Evolutionary conservation across 2,113 vertebrate genomes (phyloP).

Genomic region (Phrynosoma platyrhinos): DNA sequence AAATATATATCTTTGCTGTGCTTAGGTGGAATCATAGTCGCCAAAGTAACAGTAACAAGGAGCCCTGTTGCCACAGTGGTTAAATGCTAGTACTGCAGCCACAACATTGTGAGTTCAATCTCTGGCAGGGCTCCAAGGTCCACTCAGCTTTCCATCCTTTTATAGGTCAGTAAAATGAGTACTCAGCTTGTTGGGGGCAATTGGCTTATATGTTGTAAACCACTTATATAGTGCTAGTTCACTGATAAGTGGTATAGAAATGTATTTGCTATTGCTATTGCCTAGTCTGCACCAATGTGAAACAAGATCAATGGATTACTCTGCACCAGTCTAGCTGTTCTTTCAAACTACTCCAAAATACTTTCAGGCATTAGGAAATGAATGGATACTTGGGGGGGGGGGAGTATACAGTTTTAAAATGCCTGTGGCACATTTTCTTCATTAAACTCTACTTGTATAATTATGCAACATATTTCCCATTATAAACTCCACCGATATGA

Average conservation of each 20-base stretch:
- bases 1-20: slow-evolving; percentile 29
- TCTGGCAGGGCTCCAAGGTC: too few species aligned
- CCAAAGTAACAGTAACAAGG: slow-evolving; percentile 14
- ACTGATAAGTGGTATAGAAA: too few species aligned
- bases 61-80: too few species aligned
- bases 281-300: slow-evolving; percentile 43
- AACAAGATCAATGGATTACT: slow-evolving; percentile 62
- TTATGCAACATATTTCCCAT: not conserved
- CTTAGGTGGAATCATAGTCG: not conserved
- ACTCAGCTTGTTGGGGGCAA: too few species aligned
- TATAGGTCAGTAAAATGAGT: too few species aligned
- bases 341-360: slow-evolving; percentile 33
- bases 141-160: too few species aligned
- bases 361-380: slow-evolving; percentile 45
- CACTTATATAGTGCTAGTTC: too few species aligned
- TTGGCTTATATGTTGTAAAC: too few species aligned
- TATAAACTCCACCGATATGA: not conserved
- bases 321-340: slow-evolving; percentile 74
- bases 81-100: too few species aligned
- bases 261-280: not conserved
- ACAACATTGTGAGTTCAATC: too few species aligned
- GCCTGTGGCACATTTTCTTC: slow-evolving; percentile 35
- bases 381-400: slow-evolving; percentile 22
- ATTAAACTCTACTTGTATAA: not conserved
- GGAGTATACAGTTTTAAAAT: not conserved